Conservation (phyloP, 2,888 invertebrate genomes). For the Glomeris marginata region DNA sequence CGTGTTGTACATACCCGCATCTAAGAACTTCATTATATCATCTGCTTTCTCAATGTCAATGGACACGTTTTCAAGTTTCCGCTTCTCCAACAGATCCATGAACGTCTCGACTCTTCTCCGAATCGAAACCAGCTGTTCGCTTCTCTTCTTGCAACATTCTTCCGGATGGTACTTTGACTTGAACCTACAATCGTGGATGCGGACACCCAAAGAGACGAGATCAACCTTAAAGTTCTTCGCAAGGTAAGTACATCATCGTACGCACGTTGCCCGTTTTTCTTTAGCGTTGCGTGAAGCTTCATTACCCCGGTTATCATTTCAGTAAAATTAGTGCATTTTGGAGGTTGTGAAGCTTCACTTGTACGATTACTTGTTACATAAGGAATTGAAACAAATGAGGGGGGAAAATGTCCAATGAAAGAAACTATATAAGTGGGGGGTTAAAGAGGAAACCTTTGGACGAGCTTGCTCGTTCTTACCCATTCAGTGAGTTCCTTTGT, state of each 20-base stretch:
- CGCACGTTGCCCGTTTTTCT: not conserved
- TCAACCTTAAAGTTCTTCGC: not conserved
- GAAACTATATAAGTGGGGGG: not conserved
- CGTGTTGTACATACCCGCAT: slow-evolving; percentile 42
- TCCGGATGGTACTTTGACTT: slow-evolving; percentile 98
- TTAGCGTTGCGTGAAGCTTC: not conserved
- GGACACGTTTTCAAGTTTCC: slow-evolving; percentile 55
- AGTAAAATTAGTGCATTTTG: not conserved
- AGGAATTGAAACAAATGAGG: slow-evolving; percentile 18
- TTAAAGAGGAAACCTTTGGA: not conserved
- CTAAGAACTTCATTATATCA: slow-evolving; percentile 68
- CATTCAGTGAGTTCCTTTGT: too few relatives aligned
- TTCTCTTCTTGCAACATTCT: slow-evolving; percentile 76
- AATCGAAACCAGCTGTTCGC: slow-evolving; percentile 64
- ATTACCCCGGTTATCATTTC: too few relatives aligned
- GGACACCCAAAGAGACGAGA: slow-evolving; percentile 1
- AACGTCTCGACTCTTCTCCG: slow-evolving; percentile 83
- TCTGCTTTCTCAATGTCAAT: slow-evolving; percentile 68
- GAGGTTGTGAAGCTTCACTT: not conserved
- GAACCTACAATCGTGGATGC: slow-evolving; percentile 52
- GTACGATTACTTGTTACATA: not conserved
- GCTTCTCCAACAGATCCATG: slow-evolving; percentile 58
- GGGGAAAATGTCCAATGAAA: too few relatives aligned
- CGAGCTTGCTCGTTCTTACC: too few relatives aligned
- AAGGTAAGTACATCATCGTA: not conserved